These are phyloP conservation scores for Danio albolineatus DNA, from an alignment of 2,797 vertebrate species.

Conservation along the genomic window DNA sequence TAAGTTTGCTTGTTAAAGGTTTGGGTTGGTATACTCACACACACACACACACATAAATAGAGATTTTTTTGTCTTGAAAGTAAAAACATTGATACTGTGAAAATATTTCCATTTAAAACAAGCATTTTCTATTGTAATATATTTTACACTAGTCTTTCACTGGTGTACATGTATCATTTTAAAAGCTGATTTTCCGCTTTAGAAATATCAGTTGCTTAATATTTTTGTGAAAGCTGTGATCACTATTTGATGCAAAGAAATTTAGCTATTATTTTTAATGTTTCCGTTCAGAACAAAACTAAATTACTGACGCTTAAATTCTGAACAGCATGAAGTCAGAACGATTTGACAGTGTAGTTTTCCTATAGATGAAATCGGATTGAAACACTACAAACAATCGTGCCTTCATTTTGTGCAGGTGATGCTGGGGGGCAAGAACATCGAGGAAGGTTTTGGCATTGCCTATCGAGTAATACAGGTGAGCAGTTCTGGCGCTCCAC, in stretches of 20 bases:
- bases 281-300: not conserved
- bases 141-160: too few relatives aligned
- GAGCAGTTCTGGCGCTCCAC: constrained; percentile 31
- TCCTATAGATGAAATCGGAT: not conserved
- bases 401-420: constrained; percentile 77
- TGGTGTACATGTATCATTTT: too few relatives aligned
- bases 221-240: too few relatives aligned
- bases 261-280: not conserved
- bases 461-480: constrained; percentile 98
- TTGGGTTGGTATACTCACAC: not conserved
- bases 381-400: not conserved
- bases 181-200: too few relatives aligned
- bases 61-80: too few relatives aligned
- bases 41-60: too few relatives aligned
- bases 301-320: not conserved
- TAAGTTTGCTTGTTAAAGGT: not conserved
- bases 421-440: constrained; percentile 96
- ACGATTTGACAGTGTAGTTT: constrained; percentile 2
- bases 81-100: too few relatives aligned
- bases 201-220: too few relatives aligned
- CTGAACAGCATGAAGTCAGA: not conserved
- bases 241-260: too few relatives aligned
- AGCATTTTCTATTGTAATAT: too few relatives aligned
- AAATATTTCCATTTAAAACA: too few relatives aligned
- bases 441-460: constrained; percentile 97